Evolutionary conservation across 2,888 invertebrate genomes (phyloP), one percentile per base, ranked within the genome.

Genomic region (Lepetodrilus schrolli): DNA sequence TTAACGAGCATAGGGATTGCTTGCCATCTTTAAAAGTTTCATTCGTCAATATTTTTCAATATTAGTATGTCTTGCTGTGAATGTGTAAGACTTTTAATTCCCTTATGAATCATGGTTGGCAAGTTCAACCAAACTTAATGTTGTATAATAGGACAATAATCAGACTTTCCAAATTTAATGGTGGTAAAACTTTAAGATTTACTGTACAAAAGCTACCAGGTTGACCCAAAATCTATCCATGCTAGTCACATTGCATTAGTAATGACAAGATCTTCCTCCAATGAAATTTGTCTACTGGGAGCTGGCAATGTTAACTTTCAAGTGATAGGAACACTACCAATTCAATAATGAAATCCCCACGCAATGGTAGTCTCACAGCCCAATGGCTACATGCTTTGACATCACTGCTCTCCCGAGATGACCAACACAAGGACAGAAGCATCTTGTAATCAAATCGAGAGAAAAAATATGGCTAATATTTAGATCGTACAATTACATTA

Each of bases 231-330:
- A 4, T 4, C 8, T 13, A 43, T 43, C 43, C 13, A 17, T 17
- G n/a, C 4, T 7, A 58, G 58, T 58, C 58, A 58, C 34, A 58
- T 17, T 7, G 30, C 34, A 17, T 58, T 58, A 58, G 58, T 58
- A n/a, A 30, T 30, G 17, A 34, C 58, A 58, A 58, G 30, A 26
- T 30, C 21, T 7, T n/a, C 23, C 30, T 58, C 10, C 30, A 58
- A 13, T n/a, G 43, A 30, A 58, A 58, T 58, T 58, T 34, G 34
- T n/a, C 58, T 58, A 58, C 58, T 30, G 58, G 58, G 58, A 58
- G 34, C 30, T 26, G 30, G 26, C 17, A 4, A 23, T n/a, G 58
- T 17, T 58, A 58, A 30, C n/a, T 30, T 58, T 58, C 34, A n/a
- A n/a, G 58, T 30, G 8, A 7, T n/a, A 23, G 8, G 26, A 23